Base-by-base conservation (phyloP, 2,888 invertebrate species). In the Agonopterix heracliana region DNA sequence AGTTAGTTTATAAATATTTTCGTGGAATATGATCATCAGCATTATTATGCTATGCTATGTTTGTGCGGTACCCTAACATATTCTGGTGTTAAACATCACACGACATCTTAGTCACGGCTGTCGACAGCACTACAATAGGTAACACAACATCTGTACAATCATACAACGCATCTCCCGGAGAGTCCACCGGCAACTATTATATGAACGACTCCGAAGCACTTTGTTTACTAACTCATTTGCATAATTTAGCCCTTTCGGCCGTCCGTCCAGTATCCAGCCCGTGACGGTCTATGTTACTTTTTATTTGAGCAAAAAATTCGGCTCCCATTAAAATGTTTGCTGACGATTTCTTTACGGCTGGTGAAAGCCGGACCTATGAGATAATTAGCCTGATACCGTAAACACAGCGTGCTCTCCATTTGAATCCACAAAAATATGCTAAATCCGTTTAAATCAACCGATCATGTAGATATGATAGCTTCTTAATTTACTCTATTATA, bases 181-280 rank as follows among this genome's bases (percentile, higher is more conserved):
- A 49, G 50, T 49, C 51, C 46, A 40, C 13, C 13, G 45, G 48
- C 48, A 41, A 48, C 51, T 53, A 58, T 56, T 58, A 49, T 51
- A 47, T 50, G 40, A 43, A 50, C 43, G 14, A 49, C 47, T 45
- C 47, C 47, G 49, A 49, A 57, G 42, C 52, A 59, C 54, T 76
- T 70, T 75, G 80, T 83, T 77, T 74, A 73, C 72, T 62, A 66
- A 63, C 69, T 72, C 75, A 83, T 87, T 86, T 86, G 84, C 86
- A 86, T 87, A 85, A 78, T 66, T 85, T 78, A 83, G 81, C 85
- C 85, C 85, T 84, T 78, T 68, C 61, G 13, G 41, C 70, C 64
- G 73, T 65, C 70, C 17, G 17, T 26, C 26, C 26, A 26, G 26
- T 26, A 26, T 26, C 26, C 26, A 26, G 26, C 26, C 26, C 26